A percentile compares a stretch with the other conserved stretches of the same genome.
Evolutionary conservation across 2,888 invertebrate genomes (phyloP).

Genomic region (Ferdinandea cuprea): DNA sequence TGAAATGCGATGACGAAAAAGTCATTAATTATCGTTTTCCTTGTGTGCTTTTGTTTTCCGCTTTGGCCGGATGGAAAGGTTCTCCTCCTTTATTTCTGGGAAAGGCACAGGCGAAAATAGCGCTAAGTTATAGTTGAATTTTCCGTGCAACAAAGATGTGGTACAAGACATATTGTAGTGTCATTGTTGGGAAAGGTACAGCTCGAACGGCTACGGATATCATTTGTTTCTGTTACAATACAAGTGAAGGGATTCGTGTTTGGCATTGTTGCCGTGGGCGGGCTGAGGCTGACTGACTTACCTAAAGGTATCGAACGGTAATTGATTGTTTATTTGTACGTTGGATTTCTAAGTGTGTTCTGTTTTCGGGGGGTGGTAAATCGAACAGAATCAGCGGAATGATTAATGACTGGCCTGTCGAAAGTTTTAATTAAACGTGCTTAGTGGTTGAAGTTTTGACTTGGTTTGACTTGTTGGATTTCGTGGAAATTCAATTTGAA

Average conservation of each 20-base stretch:
- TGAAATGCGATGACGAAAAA: conserved; percentile 73
- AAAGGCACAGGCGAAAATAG: background rate
- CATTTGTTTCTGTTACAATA: conserved; percentile 46
- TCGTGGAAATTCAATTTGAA: conserved; percentile 36
- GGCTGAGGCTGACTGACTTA: no score
- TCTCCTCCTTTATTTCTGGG: background rate
- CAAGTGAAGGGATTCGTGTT: conserved; percentile 21
- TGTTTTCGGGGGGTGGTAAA: conserved; percentile 44
- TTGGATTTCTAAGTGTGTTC: conserved; percentile 38
- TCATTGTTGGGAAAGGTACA: conserved; percentile 44
- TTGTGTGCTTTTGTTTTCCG: conserved; percentile 18
- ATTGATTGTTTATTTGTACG: conserved; percentile 71
- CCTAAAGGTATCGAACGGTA: conserved; percentile 39
- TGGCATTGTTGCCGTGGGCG: conserved; percentile 19
- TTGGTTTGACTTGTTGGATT: conserved; percentile 22
- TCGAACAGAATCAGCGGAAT: conserved; percentile 42
- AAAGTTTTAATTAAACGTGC: conserved; percentile 64
- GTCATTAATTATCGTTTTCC: conserved; percentile 72
- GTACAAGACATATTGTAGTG: conserved; percentile 65
- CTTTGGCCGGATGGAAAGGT: background rate
- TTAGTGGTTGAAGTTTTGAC: conserved; percentile 45
- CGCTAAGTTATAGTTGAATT: conserved; percentile 26
- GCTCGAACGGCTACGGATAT: background rate
- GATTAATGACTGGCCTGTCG: conserved; percentile 62
- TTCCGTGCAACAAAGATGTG: conserved; percentile 42